Evolutionary conservation across 2,797 vertebrate genomes (phyloP).

Genomic region (Amblyopsis hoosieri): DNA sequence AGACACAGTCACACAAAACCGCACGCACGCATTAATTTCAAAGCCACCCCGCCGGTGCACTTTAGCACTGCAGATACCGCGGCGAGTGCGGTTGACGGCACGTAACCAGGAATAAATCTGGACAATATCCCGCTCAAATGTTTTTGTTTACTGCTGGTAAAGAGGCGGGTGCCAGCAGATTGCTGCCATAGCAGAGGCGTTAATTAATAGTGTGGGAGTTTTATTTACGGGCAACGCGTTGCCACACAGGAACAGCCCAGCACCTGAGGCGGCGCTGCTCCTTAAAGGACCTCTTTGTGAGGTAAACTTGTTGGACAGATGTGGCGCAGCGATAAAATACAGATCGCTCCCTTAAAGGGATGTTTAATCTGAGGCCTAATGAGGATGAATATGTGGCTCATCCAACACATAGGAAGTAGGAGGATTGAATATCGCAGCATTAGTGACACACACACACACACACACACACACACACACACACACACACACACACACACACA

Average conservation of each 20-base stretch:
- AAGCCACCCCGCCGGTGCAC: constrained; percentile 26
- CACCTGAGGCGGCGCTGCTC: constrained; percentile 77
- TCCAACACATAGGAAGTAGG: constrained; percentile 51
- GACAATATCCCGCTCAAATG: constrained; percentile 33
- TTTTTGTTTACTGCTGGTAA: constrained; percentile 62
- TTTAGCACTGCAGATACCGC: constrained; percentile 14
- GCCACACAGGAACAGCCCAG: constrained; percentile 79
- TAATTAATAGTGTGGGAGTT: constrained; percentile 74
- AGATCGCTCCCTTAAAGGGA: constrained; percentile 69
- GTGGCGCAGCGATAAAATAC: constrained; percentile 77
- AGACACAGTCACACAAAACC: constrained; percentile 24
- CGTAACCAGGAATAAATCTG: constrained; percentile 34
- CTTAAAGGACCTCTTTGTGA: constrained; percentile 77
- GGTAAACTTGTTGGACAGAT: constrained; percentile 75
- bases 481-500: constrained; percentile 15
- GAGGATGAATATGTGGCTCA: constrained; percentile 76
- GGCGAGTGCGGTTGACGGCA: neutral
- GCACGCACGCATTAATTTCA: constrained; percentile 23
- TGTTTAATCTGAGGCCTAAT: constrained; percentile 75
- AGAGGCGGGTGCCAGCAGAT: constrained; percentile 43
- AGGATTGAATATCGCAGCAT: constrained; percentile 34
- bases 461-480: constrained; percentile 18
- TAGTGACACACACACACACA: constrained; percentile 13
- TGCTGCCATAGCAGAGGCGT: constrained; percentile 45
- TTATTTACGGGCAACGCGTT: constrained; percentile 77